phyloP scores from a whole-genome alignment of 2,888 invertebrate species.

The Drosophila kuntzei region DNA sequence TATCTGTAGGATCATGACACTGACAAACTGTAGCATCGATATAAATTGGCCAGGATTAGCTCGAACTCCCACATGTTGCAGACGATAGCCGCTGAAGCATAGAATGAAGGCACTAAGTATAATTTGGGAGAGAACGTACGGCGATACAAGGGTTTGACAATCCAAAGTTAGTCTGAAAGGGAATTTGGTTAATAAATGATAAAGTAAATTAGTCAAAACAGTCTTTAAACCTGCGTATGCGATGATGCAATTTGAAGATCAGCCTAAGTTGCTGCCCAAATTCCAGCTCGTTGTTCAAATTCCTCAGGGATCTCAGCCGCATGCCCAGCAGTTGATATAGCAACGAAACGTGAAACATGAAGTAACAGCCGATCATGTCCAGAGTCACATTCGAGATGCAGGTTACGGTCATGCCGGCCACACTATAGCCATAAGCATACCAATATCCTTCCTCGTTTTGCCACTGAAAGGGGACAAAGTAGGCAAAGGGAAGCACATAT shows the following conservation, averaged over 20 bases:
- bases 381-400: conserved; percentile 67
- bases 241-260: conserved; percentile 53
- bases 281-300: conserved; percentile 6
- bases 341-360: conserved; percentile 74
- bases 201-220: too few relatives aligned
- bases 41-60: conserved; percentile 66
- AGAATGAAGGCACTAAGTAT: conserved; percentile 75
- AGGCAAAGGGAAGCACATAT: conserved; percentile 75
- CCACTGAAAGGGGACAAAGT: conserved; percentile 82
- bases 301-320: conserved; percentile 59
- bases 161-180: neutral
- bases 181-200: neutral
- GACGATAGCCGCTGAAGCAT: conserved; percentile 77
- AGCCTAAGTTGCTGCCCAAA: conserved; percentile 39
- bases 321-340: conserved; percentile 70
- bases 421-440: conserved; percentile 71
- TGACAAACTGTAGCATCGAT: conserved; percentile 67
- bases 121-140: conserved; percentile 68
- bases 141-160: conserved; percentile 62
- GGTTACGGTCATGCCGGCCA: conserved; percentile 63
- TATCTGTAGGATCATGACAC: conserved; percentile 78
- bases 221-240: conserved; percentile 45
- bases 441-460: conserved; percentile 52
- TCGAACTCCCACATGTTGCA: conserved; percentile 57
- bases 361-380: conserved; percentile 76